Conservation (phyloP, 2,113 vertebrate genomes). For the Plecotus auritus region DNA sequence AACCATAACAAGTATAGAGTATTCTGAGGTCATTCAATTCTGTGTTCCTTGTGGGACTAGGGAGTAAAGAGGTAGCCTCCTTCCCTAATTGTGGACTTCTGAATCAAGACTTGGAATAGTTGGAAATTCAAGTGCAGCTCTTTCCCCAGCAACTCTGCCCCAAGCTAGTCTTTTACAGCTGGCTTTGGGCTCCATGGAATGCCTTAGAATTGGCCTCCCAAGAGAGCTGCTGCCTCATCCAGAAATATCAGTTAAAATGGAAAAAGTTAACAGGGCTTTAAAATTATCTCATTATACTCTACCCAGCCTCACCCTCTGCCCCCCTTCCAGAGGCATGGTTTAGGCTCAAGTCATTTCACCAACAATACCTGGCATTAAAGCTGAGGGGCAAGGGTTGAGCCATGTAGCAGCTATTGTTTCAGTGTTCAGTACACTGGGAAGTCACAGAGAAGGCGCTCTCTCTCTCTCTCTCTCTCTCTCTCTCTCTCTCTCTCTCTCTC, state of each 20-base stretch:
- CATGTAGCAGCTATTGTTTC: not conserved
- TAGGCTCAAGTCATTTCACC: not conserved
- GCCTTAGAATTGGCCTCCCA: conserved; percentile 53
- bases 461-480: not conserved
- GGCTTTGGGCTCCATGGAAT: conserved; percentile 43
- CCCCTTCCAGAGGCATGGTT: not conserved
- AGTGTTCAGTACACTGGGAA: not conserved
- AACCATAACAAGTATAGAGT: not conserved
- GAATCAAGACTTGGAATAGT: not conserved
- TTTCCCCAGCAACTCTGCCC: conserved; percentile 20
- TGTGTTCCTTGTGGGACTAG: not conserved
- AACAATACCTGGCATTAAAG: conserved; percentile 3
- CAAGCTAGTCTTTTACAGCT: conserved; percentile 50
- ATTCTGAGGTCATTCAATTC: conserved; percentile 22
- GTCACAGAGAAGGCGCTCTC: not conserved
- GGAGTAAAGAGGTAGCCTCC: not conserved
- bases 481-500: not conserved
- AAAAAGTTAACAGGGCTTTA: conserved; percentile 60
- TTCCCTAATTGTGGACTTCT: conserved; percentile 11
- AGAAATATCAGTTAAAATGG: conserved; percentile 66
- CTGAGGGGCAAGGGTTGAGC: not conserved
- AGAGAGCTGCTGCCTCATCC: conserved; percentile 54
- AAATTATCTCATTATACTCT: conserved; percentile 50
- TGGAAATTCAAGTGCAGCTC: conserved; percentile 14
- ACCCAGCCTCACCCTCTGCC: not conserved